phyloP scores from a whole-genome alignment of 2,888 invertebrate species.

The Agrotis puta region DNA sequence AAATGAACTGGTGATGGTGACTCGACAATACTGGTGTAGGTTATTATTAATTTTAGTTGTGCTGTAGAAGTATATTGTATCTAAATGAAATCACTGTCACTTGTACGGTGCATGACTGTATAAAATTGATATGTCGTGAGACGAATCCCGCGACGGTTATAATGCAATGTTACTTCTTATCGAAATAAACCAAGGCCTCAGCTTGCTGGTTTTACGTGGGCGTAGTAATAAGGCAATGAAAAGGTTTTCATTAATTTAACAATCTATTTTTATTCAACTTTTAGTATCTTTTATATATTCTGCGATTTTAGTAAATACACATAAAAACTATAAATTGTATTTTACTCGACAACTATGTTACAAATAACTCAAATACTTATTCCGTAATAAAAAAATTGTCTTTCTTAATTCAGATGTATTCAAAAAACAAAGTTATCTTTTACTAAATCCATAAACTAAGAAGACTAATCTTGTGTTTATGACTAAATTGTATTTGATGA shows the following conservation, averaged over 20 bases:
- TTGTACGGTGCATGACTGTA: conserved; percentile 42
- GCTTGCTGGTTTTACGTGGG: conserved; percentile 18
- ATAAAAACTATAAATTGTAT: neutral
- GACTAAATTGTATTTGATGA: neutral
- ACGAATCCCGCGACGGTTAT: conserved; percentile 36
- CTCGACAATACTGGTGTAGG: neutral
- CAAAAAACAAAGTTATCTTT: neutral
- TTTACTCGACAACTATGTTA: neutral
- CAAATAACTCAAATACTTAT: neutral
- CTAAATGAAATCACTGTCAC: conserved; percentile 14
- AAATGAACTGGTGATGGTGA: neutral
- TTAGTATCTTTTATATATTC: neutral
- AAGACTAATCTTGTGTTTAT: conserved; percentile 8
- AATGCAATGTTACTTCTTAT: conserved; percentile 38
- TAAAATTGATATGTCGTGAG: conserved; percentile 45
- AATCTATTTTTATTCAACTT: conserved; percentile 6
- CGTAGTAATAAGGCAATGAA: conserved; percentile 9
- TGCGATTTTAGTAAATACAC: neutral
- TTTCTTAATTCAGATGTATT: neutral
- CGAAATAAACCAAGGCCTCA: conserved; percentile 41
- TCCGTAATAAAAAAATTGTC: neutral
- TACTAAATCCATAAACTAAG: neutral
- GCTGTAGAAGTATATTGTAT: neutral
- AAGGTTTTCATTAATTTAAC: neutral
- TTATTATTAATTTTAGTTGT: conserved; percentile 12